Base-by-base conservation (phyloP, 2,888 invertebrate genomes). In the Aporophyla nigra region DNA sequence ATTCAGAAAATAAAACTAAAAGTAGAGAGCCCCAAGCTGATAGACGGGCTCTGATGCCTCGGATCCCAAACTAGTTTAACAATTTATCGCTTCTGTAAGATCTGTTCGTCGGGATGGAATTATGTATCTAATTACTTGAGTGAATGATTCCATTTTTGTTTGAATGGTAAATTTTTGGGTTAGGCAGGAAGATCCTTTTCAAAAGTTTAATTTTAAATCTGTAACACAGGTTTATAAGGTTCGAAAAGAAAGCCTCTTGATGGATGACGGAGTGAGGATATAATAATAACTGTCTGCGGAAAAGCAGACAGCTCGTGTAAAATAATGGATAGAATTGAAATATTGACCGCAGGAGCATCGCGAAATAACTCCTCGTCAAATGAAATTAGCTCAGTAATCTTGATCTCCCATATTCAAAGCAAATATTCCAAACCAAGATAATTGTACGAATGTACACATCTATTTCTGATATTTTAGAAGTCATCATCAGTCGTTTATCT, bases 1-100 rank as follows among this genome's bases (percentile, higher is more conserved):
- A 90, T 87, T 90, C 89, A 89, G 89, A 91, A 92, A 94, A 94
- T 91, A 93, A 94, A 93, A 94, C 92, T 87, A 93, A 94, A 93
- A 92, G 86, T 84, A 87, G 76, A 80, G 81, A 88, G 89, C 87
- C 88, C 87, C 85, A 86, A 89, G 90, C 90, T 90, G 91, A 92
- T 89, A 89, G 90, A 92, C 91, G 91, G 89, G 89, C 86, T 83
- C 84, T 84, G 83, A 88, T 88, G 89, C 89, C 86, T 83, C 83
- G 83, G 84, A 90, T 88, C 87, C 87, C 91, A 90, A 90, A 92
- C 93, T 92, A 92, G 93, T 93, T 91, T 91, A 88, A 88, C 89
- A 90, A 90, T 91, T 92, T 93, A 94, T 94, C 92, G 91, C 92
- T 90, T 85, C 91, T 89, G 91, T 90, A 90, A 89, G 82, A 92